Evolutionary conservation across 2,797 vertebrate species (phyloP).

Genomic region (Urosaurus nigricauda): DNA sequence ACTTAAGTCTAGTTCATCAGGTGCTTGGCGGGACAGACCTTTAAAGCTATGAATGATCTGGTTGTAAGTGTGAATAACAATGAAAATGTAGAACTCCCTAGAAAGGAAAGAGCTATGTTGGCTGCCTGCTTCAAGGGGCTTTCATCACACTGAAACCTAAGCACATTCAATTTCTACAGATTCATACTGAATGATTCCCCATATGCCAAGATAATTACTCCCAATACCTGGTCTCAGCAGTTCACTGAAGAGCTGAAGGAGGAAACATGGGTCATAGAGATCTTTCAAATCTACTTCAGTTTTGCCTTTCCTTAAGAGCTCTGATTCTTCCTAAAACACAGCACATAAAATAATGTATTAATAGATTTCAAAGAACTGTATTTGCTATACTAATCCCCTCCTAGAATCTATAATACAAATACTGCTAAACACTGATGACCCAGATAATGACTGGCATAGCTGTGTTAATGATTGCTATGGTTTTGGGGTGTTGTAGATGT

Average conservation of each 20-base stretch:
- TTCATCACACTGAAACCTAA: background rate
- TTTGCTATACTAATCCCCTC: background rate
- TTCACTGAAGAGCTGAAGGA: constrained; percentile 92
- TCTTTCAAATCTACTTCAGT: constrained; percentile 69
- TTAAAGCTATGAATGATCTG: too few relatives aligned
- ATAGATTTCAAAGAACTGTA: constrained; percentile 30
- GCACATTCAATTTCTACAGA: background rate
- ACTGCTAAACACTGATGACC: background rate
- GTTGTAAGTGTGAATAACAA: too few relatives aligned
- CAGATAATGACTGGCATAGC: accelerated
- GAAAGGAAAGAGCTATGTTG: background rate
- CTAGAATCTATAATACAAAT: background rate
- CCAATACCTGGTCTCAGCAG: constrained; percentile 89
- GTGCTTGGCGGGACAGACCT: too few relatives aligned
- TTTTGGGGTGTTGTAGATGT: background rate
- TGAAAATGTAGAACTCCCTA: too few relatives aligned
- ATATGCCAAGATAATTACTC: background rate
- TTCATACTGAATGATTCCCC: background rate
- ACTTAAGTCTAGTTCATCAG: too few relatives aligned
- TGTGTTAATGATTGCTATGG: background rate
- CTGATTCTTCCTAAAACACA: constrained; percentile 79
- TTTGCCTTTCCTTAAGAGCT: constrained; percentile 75
- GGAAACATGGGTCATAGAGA: constrained; percentile 93
- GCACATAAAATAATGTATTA: constrained; percentile 27
- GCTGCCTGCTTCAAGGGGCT: background rate